A percentile compares a stretch with the other conserved stretches of the same genome.
Conservation (phyloP, 2,888 invertebrate species). For the Aspidiotus destructor region DNA sequence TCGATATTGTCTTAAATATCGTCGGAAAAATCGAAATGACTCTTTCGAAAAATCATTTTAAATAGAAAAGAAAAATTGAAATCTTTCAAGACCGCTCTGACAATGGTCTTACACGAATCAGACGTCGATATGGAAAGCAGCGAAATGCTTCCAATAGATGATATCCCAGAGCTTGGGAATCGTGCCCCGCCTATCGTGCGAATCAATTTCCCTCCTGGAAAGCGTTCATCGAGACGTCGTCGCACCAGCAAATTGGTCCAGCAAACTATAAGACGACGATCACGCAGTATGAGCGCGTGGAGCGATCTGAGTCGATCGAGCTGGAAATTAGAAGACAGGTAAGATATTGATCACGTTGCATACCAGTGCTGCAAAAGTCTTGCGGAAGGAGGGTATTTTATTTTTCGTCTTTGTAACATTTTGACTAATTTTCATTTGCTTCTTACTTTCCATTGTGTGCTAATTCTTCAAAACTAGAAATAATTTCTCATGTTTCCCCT, state of each 20-base stretch:
- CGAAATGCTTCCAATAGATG: conserved; percentile 22
- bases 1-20: too few relatives aligned
- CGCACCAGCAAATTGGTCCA: conserved; percentile 43
- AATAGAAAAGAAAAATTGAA: too few relatives aligned
- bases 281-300: conserved; percentile 76
- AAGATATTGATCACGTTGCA: conserved; percentile 33
- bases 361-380: too few relatives aligned
- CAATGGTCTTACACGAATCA: neutral
- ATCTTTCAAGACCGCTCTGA: too few relatives aligned
- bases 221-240: conserved; percentile 41
- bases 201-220: conserved; percentile 38
- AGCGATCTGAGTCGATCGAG: conserved; percentile 76
- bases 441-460: too few relatives aligned
- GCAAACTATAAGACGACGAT: conserved; percentile 44
- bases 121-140: conserved; percentile 19
- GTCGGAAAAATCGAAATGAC: too few relatives aligned
- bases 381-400: too few relatives aligned
- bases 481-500: too few relatives aligned
- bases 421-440: too few relatives aligned
- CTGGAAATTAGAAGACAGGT: conserved; percentile 71
- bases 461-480: too few relatives aligned
- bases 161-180: conserved; percentile 24
- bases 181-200: conserved; percentile 30
- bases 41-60: too few relatives aligned
- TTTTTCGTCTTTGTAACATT: too few relatives aligned